Evolutionary conservation across 1,140 invertebrate species (phyloP), one percentile per base, ranked within the genome.

Genomic region (Philaenus spumarius): DNA sequence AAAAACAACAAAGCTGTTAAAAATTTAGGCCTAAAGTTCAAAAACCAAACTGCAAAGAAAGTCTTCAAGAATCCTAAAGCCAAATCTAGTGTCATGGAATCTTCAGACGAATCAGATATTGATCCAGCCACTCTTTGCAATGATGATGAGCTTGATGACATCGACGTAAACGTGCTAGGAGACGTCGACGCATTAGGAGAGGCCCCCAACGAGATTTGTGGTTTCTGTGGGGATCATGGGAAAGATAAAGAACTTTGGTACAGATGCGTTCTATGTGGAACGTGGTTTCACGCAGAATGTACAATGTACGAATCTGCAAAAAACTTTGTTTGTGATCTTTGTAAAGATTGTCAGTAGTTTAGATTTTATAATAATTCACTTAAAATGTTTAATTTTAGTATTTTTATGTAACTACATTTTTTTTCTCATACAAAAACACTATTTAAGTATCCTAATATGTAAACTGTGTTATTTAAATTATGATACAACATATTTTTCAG

Each of bases 161-260:
- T 55, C 1, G 5, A 9, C 7, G 20, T n/a, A 23, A 17, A 6
- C 6, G 42, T 15, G 6, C 20, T 45, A 14, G 20, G 42, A 6
- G 42, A 19, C 42, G 15, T 7, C 20, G 7, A 45, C 14, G 20
- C 14, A 45, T 17, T 19, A 5, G 23, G n/a, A 2, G 19, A 12
- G 12, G 43, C 22, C 7, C 24, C 24, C n/a, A 15, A 26, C 24
- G 40, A 19, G 15, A 26, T 47, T 15, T 62, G 55, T 52, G 54
- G 59, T 17, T 34, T 62, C 20, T 64, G 62, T 52, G 55, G 40
- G 14, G 62, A 62, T 42, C 58, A 47, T 46, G 60, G 62, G 6
- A 58, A 57, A 22, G 42, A 64, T 39, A 43, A 51, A 3, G 62
- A 62, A 59, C 39, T 55, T 5, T 64, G 62, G 60, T 64, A 40